Evolutionary conservation across 2,113 vertebrate genomes (phyloP).

Genomic region (Irena cyanogastra): DNA sequence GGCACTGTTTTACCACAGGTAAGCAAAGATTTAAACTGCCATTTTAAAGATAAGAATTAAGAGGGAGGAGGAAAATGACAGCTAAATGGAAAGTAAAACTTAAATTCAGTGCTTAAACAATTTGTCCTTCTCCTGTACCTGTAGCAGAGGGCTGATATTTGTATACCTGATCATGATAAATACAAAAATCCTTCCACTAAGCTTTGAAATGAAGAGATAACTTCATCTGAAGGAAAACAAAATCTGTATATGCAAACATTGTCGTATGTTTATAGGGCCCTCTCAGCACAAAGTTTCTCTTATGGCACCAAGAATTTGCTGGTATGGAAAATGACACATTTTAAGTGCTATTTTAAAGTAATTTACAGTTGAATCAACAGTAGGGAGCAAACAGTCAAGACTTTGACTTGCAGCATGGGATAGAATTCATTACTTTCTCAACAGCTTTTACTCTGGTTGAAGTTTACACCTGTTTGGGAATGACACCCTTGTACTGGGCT

Average conservation of each 20-base stretch:
- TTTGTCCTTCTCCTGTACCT: neutral
- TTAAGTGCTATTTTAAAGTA: neutral
- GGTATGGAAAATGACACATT: neutral
- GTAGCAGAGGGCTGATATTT: neutral
- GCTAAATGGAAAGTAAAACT: neutral
- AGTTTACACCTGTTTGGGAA: neutral
- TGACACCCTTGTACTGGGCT: neutral
- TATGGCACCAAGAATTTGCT: neutral
- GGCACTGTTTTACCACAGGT: neutral
- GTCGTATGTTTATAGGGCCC: neutral
- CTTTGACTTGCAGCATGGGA: neutral
- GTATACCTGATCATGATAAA: neutral
- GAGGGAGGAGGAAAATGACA: neutral
- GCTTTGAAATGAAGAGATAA: neutral
- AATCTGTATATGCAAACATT: neutral
- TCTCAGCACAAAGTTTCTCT: neutral
- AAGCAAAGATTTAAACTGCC: neutral
- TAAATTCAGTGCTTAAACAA: neutral
- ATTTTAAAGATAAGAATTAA: slow-evolving; percentile 3
- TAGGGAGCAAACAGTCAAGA: neutral
- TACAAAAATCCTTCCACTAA: neutral
- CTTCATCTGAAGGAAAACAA: neutral
- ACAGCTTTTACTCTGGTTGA: neutral
- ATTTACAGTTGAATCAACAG: neutral
- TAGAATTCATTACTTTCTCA: rapidly evolving